Base-by-base conservation (phyloP, 1,140 invertebrate species). In the Pseudomyrmex pallidus region DNA sequence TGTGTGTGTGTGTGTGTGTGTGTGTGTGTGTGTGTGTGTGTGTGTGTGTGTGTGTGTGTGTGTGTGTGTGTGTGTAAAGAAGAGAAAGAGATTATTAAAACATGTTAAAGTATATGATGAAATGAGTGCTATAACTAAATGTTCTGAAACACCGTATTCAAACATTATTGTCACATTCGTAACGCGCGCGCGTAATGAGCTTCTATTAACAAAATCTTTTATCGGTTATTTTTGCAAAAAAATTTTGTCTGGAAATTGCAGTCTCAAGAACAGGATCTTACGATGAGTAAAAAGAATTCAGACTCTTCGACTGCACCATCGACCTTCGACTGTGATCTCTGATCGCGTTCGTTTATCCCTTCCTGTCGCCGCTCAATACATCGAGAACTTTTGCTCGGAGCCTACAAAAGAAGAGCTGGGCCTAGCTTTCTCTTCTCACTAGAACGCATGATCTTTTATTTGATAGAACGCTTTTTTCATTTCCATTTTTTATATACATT, bases 341-440 rank as follows among this genome's bases (percentile, higher is more conserved):
- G 74, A 82, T 78, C 68, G 72, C 17, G 22, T 35, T 35, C 44
- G 44, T 22, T 85, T 73, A 78, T 85, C 77, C 85, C 70, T 82
- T 82, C 59, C 48, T 73, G 57, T 56, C 82, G 74, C 85, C 83
- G 61, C 67, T 62, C 15, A 46, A 59, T 78, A 59, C 22, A 22
- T 62, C 70, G 85, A 87, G 83, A 48, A 82, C 57, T 82, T 72
- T 72, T 82, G 86, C 83, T 82, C 50, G 80, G 70, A 66, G 83
- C 72, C 85, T 88, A 85, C 74, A 74, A 87, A 83, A 78, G 74
- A 85, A 56, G 80, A 84, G 62, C 35, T 80, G 80, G 85, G 12
- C 84, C 83, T 89, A 91, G 90, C 90, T 91, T 91, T 91, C 90
- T 90, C 90, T 90, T 91, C 86, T 35, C 83, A 85, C 25, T 63